Evolutionary conservation across 2,888 invertebrate genomes (phyloP).

Genomic region (Xanthia icteritia): DNA sequence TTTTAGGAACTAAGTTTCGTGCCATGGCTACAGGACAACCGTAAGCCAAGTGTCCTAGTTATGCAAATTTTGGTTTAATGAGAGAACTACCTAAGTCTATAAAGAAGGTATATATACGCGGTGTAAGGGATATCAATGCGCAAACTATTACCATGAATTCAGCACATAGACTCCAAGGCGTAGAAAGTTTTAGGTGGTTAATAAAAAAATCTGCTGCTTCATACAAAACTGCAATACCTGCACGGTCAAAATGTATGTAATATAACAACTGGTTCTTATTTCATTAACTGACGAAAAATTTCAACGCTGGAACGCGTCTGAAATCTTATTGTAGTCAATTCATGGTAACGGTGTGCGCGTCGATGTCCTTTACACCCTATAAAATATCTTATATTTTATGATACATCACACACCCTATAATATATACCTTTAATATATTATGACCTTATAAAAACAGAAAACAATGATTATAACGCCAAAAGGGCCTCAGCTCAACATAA

Average conservation of each 20-base stretch:
- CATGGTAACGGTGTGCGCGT: too few relatives aligned
- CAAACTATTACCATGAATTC: neutral
- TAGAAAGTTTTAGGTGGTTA: neutral
- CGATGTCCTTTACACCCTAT: too few relatives aligned
- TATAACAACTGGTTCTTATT: too few relatives aligned
- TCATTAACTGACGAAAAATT: neutral
- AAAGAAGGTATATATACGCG: neutral
- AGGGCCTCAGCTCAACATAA: too few relatives aligned
- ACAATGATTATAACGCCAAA: too few relatives aligned
- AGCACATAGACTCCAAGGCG: neutral
- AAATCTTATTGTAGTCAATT: neutral
- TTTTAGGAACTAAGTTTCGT: slow-evolving; percentile 40
- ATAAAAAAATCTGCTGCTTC: too few relatives aligned
- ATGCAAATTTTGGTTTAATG: slow-evolving; percentile 35
- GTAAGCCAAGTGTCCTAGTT: slow-evolving; percentile 22
- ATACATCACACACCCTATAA: too few relatives aligned
- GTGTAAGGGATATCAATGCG: too few relatives aligned
- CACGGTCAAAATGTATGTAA: neutral
- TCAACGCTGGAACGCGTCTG: neutral
- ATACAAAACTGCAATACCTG: neutral
- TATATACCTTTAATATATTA: too few relatives aligned
- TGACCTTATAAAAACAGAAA: too few relatives aligned
- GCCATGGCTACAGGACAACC: slow-evolving; percentile 8
- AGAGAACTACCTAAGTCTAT: neutral
- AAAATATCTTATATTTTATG: too few relatives aligned